Evolutionary conservation across 1,140 invertebrate species (phyloP).

Genomic region (Gerris buenoi): DNA sequence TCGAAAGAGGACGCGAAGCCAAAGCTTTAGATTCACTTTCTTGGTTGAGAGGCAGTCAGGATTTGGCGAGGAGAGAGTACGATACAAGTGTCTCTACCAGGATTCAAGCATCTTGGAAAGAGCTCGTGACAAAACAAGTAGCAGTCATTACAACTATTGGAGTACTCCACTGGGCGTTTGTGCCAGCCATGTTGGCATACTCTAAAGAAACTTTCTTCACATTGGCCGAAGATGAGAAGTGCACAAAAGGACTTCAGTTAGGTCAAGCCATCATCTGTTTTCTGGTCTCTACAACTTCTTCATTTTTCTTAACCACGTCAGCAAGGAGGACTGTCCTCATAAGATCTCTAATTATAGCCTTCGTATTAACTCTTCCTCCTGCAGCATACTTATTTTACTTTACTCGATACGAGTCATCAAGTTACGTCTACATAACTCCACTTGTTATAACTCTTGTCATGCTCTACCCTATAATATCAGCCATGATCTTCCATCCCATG

Average conservation of each 20-base stretch:
- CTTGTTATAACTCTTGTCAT: background rate
- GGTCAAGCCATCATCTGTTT: background rate
- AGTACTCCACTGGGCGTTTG: background rate
- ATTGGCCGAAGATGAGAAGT: background rate
- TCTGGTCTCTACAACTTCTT: background rate
- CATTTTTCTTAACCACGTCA: background rate
- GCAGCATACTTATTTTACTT: background rate
- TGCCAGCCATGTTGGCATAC: background rate
- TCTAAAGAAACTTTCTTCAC: background rate
- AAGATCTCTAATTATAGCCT: background rate
- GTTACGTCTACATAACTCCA: background rate
- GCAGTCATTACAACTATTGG: background rate
- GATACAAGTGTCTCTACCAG: background rate
- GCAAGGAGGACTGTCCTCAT: background rate
- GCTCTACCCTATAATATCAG: background rate
- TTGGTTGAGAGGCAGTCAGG: background rate
- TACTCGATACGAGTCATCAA: background rate
- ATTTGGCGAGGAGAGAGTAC: background rate
- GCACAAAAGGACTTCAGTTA: background rate
- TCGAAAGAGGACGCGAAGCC: background rate
- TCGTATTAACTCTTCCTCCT: background rate
- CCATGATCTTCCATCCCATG: background rate
- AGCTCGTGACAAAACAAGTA: background rate
- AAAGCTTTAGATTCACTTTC: background rate
- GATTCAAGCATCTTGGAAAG: background rate